Percentiles rank a stretch among this genome's conserved stretches.
Conservation (phyloP, 2,113 vertebrate species). For the Phalacrocorax aristotelis region DNA sequence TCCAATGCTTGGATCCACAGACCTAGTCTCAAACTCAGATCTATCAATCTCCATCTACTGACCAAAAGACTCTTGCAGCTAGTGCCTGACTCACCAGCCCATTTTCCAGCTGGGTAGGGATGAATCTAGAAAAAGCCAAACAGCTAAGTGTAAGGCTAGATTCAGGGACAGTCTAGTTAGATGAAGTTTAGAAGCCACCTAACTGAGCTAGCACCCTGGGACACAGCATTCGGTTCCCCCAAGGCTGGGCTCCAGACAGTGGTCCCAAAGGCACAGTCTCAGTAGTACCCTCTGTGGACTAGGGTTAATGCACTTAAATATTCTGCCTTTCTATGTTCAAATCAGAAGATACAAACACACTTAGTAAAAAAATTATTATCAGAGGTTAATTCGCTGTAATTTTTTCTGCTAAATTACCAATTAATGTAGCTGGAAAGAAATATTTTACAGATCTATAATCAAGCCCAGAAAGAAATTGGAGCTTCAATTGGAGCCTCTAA, state of each 20-base stretch:
- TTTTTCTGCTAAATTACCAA: slow-evolving; percentile 52
- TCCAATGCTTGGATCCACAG: background rate
- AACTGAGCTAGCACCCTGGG: background rate
- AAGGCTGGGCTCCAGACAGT: background rate
- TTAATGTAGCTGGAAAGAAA: slow-evolving; percentile 48
- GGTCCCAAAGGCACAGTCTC: background rate
- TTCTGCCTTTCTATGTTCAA: background rate
- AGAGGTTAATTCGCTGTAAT: slow-evolving; percentile 37
- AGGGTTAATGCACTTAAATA: background rate
- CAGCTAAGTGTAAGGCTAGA: background rate
- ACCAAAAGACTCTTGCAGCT: background rate
- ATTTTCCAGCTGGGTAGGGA: background rate
- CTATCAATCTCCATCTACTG: background rate
- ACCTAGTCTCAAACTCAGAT: background rate
- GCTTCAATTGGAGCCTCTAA: background rate
- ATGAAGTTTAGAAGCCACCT: background rate
- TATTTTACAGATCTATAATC: slow-evolving; percentile 61
- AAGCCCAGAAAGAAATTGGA: slow-evolving; percentile 18
- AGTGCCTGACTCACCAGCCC: background rate
- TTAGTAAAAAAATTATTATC: slow-evolving; percentile 26
- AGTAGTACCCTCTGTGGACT: background rate
- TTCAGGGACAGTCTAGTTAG: background rate
- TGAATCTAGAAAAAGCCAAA: background rate
- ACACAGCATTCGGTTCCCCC: background rate
- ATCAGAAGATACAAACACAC: background rate